phyloP scores from a whole-genome alignment of 2,113 vertebrate species.

The Natator depressus region DNA sequence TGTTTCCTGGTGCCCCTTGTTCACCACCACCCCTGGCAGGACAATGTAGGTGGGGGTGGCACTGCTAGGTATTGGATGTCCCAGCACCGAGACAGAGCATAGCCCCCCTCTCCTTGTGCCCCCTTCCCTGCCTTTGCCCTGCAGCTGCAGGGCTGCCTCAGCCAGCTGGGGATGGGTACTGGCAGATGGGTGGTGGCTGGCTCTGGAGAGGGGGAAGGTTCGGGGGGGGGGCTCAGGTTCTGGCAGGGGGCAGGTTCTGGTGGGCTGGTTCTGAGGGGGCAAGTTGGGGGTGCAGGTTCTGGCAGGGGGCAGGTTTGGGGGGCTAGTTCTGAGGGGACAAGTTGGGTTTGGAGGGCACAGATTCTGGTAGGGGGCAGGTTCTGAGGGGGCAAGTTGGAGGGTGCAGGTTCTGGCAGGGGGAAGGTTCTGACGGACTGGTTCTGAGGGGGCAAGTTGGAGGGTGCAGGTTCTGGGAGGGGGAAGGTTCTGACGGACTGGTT shows the following conservation, averaged over 20 bases:
- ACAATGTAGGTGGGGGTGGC: not conserved
- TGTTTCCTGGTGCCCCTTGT: not conserved
- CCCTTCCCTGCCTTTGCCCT: not conserved
- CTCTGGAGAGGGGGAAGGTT: not conserved
- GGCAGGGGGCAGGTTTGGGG: not conserved
- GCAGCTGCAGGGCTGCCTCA: not conserved
- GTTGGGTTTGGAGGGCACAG: not conserved
- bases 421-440: not conserved
- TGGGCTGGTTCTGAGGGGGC: not conserved
- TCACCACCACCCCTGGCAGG: not conserved
- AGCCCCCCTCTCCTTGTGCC: no score
- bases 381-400: not conserved
- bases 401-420: no score
- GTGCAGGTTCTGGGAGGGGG: no score
- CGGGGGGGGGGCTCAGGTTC: not conserved
- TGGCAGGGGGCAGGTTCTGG: not conserved
- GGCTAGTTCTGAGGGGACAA: no score
- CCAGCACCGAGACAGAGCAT: not conserved
- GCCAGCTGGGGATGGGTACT: not conserved
- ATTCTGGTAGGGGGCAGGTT: not conserved
- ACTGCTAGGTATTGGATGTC: accelerated
- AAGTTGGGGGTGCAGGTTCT: not conserved
- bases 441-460: not conserved
- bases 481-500: not conserved
- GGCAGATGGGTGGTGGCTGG: not conserved